phyloP scores from a whole-genome alignment of 1,140 invertebrate genomes.

The Drosophila ambigua region DNA sequence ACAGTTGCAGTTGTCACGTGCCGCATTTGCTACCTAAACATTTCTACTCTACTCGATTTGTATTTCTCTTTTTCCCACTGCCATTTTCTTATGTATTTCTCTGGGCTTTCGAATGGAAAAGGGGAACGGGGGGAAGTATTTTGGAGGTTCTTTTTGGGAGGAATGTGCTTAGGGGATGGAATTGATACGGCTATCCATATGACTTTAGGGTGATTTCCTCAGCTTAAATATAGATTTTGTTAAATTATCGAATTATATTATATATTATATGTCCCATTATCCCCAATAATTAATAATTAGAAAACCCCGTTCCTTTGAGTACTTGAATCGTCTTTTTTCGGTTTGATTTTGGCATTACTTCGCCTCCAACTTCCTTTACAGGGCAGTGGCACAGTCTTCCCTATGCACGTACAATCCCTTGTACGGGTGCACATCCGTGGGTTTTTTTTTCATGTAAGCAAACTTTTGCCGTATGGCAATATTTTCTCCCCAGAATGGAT shows the following conservation, averaged over 20 bases:
- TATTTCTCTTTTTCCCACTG: constrained; percentile 14
- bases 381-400: neutral
- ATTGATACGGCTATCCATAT: too few species aligned
- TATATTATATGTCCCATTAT: too few species aligned
- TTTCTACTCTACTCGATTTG: constrained; percentile 45
- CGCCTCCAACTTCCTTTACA: neutral
- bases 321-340: too few species aligned
- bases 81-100: constrained; percentile 28
- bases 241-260: neutral
- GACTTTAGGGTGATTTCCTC: too few species aligned
- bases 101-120: neutral
- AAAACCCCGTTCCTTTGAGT: too few species aligned
- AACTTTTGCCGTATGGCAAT: constrained; percentile 58
- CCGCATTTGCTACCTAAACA: constrained; percentile 70
- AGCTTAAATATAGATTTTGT: neutral
- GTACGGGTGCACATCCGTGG: constrained; percentile 3
- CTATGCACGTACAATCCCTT: too few species aligned
- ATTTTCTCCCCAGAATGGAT: constrained; percentile 61
- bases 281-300: too few species aligned
- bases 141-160: too few species aligned
- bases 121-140: neutral
- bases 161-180: too few species aligned
- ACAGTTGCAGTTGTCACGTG: constrained; percentile 73
- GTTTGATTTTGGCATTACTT: neutral
- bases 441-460: constrained; percentile 28